phyloP scores from a whole-genome alignment of 64 coral and sea anemone genomes.

The Acropora yongei region DNA sequence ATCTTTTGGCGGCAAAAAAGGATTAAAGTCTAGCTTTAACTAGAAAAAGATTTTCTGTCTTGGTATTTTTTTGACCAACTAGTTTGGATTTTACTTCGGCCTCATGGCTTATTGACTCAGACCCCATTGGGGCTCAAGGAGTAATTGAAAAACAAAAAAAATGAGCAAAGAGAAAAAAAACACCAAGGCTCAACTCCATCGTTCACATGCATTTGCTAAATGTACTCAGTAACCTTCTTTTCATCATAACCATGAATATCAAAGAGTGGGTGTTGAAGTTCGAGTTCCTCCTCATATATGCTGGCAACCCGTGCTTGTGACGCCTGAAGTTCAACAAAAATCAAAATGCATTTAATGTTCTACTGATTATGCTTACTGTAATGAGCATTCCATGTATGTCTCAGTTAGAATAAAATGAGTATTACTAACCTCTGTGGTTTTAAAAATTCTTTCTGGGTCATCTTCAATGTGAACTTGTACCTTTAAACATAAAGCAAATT shows the following conservation, averaged over 20 bases:
- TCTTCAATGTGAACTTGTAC: conserved; percentile 87
- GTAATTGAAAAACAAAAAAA: no score
- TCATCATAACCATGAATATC: conserved; percentile 89
- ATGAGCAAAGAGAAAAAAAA: no score
- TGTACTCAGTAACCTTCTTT: conserved; percentile 55
- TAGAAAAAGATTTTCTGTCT: no score
- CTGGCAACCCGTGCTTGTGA: conserved; percentile 75
- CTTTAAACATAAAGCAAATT: conserved; percentile 7
- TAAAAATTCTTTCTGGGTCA: conserved; percentile 75
- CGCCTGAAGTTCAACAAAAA: conserved; percentile 25
- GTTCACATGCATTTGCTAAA: not conserved
- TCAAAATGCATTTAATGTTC: not conserved
- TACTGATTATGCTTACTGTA: no score
- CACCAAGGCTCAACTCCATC: no score
- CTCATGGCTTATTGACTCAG: no score
- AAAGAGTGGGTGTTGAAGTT: conserved; percentile 90
- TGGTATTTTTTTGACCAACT: no score
- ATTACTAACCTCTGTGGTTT: conserved; percentile 72
- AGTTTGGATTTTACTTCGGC: no score
- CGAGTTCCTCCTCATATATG: conserved; percentile 83
- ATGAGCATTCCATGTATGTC: not conserved
- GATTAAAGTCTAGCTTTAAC: no score
- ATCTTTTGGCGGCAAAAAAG: no score
- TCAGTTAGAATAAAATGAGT: not conserved
- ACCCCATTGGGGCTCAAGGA: no score